Conservation (phyloP, 2,888 invertebrate genomes). For the Trissolcus brochymenae region DNA sequence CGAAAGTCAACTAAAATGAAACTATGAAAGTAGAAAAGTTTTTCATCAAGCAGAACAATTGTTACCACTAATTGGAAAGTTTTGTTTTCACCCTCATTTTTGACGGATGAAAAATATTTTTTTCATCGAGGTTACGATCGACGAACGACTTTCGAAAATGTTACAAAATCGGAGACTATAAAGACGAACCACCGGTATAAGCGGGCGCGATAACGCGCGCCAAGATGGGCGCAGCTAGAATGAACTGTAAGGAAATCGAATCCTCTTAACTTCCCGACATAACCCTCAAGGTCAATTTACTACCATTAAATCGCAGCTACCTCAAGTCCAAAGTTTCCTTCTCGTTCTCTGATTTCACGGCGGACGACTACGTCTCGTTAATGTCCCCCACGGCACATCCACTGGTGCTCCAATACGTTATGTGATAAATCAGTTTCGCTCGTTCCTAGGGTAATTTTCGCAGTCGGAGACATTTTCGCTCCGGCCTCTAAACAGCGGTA, state of each 20-base stretch:
- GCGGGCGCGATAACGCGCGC: slow-evolving; percentile 48
- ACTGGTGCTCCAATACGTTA: slow-evolving; percentile 32
- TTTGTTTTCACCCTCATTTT: no score
- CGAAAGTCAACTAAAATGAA: no score
- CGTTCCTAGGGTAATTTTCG: slow-evolving; percentile 7
- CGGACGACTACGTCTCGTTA: slow-evolving; percentile 46
- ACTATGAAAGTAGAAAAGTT: no score
- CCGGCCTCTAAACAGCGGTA: slow-evolving; percentile 2
- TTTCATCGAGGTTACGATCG: no score
- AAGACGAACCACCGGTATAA: slow-evolving; percentile 12
- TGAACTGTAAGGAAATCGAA: slow-evolving; percentile 56
- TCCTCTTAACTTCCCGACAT: slow-evolving; percentile 54
- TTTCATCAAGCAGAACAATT: no score
- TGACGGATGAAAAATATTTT: no score
- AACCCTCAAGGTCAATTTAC: slow-evolving; percentile 59
- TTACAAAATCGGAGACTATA: not conserved
- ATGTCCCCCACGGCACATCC: slow-evolving; percentile 49
- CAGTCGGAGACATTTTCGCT: not conserved
- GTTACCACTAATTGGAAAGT: slow-evolving; percentile 6
- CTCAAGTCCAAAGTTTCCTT: slow-evolving; percentile 47
- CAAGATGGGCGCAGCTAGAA: slow-evolving; percentile 39
- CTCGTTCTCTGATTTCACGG: slow-evolving; percentile 54
- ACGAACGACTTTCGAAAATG: not conserved
- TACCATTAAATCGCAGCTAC: slow-evolving; percentile 48
- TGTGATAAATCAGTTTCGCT: slow-evolving; percentile 30